Evolutionary conservation across 2,113 vertebrate genomes (phyloP), one percentile per base, ranked within the genome.

Genomic region (Pteropus alecto): DNA sequence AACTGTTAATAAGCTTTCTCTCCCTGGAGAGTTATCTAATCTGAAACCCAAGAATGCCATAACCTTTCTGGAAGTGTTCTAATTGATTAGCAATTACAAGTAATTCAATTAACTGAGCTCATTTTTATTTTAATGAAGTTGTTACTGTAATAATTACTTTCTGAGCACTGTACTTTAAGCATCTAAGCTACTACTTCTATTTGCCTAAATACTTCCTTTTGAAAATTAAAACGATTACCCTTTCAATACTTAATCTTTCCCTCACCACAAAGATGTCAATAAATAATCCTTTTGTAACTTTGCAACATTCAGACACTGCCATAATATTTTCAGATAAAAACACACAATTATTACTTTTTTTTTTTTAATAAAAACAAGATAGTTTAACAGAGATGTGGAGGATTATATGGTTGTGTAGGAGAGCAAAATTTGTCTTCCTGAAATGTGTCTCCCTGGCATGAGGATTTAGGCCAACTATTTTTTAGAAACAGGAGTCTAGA

Each of bases 101-200:
- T 95, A 96, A 97, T 96, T 97, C 94, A 97, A 95, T 97, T 97
- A 96, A 96, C 94, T 90, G 90, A 97, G 46, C 90, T 90, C 70
- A 63, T 96, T 97, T 97, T 97, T 97, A 96, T 96, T 94, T 97
- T 93, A 96, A 97, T 97, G 90, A 96, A 97, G 91, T 96, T 96
- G 67, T 93, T 96, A 94, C 85, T 94, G 16, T 93, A 94, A 81
- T 94, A 92, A 83, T 95, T 87, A 93, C 94, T 96, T 96, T 86
- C 65, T 60, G 48, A 96, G 46, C 61, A 95, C 35, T 94, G 33
- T 94, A 73, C 22, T 92, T 96, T 26, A 91, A 65, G 41, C 61
- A 79, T 83, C 21, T 91, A 94, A 97, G 88, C 63, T 93, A 94
- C 35, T 94, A 87, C 58, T 87, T 86, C 48, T 70, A 67, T 89